Base-by-base conservation (phyloP, 1,140 invertebrate species). In the Hyphantria cunea region DNA sequence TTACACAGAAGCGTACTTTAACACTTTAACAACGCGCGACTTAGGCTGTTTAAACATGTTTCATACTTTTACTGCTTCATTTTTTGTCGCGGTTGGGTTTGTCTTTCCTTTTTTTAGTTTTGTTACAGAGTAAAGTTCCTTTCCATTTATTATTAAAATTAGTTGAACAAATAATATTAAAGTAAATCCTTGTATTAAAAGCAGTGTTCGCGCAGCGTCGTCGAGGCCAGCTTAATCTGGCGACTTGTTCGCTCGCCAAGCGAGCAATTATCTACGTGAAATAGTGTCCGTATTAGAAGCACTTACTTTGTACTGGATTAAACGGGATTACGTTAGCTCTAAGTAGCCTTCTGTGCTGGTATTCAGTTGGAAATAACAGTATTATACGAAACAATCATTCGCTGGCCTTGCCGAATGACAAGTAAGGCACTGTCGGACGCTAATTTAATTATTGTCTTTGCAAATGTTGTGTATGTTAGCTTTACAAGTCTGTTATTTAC, bases 261-360 rank as follows among this genome's bases (percentile, higher is more conserved):
- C 73, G 75, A 76, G 78, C 82, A 87, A 87, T 87, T 87, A 87
- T 87, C 82, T 84, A 80, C 75, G 76, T 84, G 76, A 86, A 86
- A 86, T 86, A 83, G 81, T 83, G 76, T 60, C 71, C 60, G 74
- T 80, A 83, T 84, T 86, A 84, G 78, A 60, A 78, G 72, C 74
- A 83, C 75, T 87, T 83, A 83, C 80, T 78, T 80, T 70, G 80
- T 78, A 74, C 76, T 54, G 70, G 80, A 76, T 87, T 83, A 80
- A 75, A 77, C 62, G 50, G 77, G 82, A 84, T 85, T 85, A 85
- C 64, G 64, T 64, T 68, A 70, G 76, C 67, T 71, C 72, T 84
- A 81, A 81, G 74, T 80, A 77, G 71, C 68, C 66, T 54, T 71
- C 59, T 76, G 64, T 51, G 42, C 15, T 66, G 63, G 53, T 66